Base-by-base conservation (phyloP, 2,888 invertebrate species). In the Melitaea athalia region DNA sequence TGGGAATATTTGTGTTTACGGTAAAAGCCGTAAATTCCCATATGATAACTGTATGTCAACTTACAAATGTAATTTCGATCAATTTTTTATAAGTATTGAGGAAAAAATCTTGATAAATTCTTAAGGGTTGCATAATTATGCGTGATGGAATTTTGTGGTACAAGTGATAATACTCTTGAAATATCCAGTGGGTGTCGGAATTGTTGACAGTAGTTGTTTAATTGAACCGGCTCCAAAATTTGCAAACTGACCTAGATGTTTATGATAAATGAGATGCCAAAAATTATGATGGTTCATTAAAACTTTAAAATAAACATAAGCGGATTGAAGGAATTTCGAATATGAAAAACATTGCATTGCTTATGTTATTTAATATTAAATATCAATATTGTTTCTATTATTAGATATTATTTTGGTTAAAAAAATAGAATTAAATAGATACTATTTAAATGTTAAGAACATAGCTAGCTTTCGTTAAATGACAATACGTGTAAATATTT, bases 241-340 rank as follows among this genome's bases (percentile, higher is more conserved):
- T 38, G 68, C 65, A 45, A 69, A 61, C 63, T 69, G 69, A 71
- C 71, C 69, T 69, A 69, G 63, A 71, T 70, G 55, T 57, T 65
- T 66, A 69, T 71, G 68, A 71, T 71, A 71, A 71, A 71, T 71
- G 69, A 49, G 50, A 63, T 69, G 69, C 71, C 71, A 71, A 71
- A 53, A 71, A 68, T 63, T 50, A 61, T 47, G 52, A 71, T 60
- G 69, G 60, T 66, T 69, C 69, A 69, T 71, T 66, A 66, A 69
- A 71, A 61, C 61, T 57, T 63, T 43, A 71, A 69, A 71, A 71
- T 69, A 71, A 59, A 65, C 67, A 60, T 31, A 57, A 57, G 62
- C 47, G 59, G 59, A 62, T 52, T 50, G 43, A 57, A 65, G 65
- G 53, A 45, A 53, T 53, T 59, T 65, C 24, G 14, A 45, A 52